Conservation (phyloP, 2,888 invertebrate species). For the Nomada flava region DNA sequence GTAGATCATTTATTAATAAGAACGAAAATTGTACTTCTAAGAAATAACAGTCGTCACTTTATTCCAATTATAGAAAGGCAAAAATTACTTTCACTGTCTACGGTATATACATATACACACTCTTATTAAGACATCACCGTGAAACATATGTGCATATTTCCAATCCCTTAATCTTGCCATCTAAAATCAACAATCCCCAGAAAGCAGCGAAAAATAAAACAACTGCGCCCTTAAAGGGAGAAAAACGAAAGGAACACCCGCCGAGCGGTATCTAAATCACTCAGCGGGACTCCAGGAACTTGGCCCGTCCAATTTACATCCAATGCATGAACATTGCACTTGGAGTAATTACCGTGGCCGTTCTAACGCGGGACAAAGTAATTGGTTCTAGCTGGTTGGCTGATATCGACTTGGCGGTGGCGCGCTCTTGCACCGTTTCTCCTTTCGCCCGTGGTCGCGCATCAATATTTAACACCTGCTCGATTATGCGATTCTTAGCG, state of each 20-base stretch:
- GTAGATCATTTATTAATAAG: no score
- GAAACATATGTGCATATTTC: not conserved
- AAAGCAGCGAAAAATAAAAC: not conserved
- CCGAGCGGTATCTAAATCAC: conserved; percentile 38
- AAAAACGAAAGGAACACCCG: conserved; percentile 10
- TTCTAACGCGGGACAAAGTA: conserved; percentile 50
- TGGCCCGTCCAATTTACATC: conserved; percentile 54
- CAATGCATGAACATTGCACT: conserved; percentile 53
- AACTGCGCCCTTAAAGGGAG: not conserved
- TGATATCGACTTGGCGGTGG: conserved; percentile 20
- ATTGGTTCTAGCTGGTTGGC: conserved; percentile 42
- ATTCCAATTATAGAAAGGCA: not conserved
- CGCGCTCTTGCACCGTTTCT: conserved; percentile 15
- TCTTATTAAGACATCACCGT: conserved; percentile 15
- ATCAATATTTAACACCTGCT: conserved; percentile 51
- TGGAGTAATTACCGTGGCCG: conserved; percentile 51
- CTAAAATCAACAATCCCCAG: not conserved
- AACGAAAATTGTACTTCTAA: no score
- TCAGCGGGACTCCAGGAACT: conserved; percentile 21
- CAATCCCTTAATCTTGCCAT: not conserved
- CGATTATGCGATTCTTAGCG: conserved; percentile 21
- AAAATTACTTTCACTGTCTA: not conserved
- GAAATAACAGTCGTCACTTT: no score
- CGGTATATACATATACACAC: not conserved
- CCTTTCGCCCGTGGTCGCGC: conserved; percentile 32